Conservation (phyloP, 2,888 invertebrate genomes). For the Andricus quercusramuli region DNA sequence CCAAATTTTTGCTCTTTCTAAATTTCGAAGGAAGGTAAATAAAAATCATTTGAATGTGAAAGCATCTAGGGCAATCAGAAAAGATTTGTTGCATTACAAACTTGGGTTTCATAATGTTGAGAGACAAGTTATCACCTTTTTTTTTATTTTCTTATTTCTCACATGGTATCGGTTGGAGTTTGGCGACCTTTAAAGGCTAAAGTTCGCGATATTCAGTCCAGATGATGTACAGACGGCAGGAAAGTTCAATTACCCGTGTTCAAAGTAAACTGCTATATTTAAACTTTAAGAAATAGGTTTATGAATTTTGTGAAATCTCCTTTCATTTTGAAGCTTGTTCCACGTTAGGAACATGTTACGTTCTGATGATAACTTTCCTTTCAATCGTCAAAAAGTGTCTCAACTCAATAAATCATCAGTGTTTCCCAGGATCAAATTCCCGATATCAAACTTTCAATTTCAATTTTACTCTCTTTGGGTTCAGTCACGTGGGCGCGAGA, state of each 20-base stretch:
- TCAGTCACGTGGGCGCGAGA: conserved; percentile 50
- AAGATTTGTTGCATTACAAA: neutral
- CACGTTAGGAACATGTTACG: no score
- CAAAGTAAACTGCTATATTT: no score
- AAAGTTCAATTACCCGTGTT: conserved; percentile 70
- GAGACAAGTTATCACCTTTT: neutral
- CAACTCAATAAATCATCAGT: neutral
- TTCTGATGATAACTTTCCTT: conserved; percentile 40
- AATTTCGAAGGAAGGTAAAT: neutral
- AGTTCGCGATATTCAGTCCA: conserved; percentile 75
- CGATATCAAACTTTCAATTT: conserved; percentile 22
- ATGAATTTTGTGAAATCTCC: no score
- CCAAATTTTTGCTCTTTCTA: neutral
- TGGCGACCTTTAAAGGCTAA: conserved; percentile 76
- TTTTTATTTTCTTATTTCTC: neutral
- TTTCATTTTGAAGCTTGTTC: no score
- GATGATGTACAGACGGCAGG: conserved; percentile 69
- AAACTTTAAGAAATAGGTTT: no score
- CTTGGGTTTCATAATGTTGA: neutral
- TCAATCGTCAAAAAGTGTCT: neutral
- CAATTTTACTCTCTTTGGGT: conserved; percentile 25
- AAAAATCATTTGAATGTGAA: neutral
- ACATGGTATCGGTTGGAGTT: conserved; percentile 58
- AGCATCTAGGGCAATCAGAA: neutral
- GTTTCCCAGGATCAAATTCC: neutral